Conservation (phyloP, 2,888 invertebrate species). For the Congeria kusceri region DNA sequence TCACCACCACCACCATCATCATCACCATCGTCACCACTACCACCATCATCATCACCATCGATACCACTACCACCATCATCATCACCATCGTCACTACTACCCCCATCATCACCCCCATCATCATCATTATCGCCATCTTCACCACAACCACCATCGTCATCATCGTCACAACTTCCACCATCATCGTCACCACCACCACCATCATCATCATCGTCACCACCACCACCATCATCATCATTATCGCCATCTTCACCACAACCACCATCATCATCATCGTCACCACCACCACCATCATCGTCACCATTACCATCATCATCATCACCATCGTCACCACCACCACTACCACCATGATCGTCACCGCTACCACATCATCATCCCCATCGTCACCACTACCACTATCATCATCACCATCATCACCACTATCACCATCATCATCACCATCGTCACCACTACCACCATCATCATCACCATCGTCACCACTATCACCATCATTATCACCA, state of each 20-base stretch:
- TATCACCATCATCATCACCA: conserved; percentile 4
- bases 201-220: conserved; percentile 4
- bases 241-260: not conserved
- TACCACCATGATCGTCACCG: not conserved
- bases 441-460: not conserved
- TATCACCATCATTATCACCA: conserved; percentile 1
- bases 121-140: not conserved
- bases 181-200: conserved; percentile 1
- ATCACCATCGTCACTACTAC: not conserved
- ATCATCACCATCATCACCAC: conserved; percentile 4
- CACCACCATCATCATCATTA: not conserved
- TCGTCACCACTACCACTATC: not conserved
- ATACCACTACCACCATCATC: not conserved
- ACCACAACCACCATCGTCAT: not conserved
- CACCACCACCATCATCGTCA: conserved; percentile 2
- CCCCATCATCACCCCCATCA: not conserved
- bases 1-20: not conserved
- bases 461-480: not conserved
- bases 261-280: conserved; percentile 2
- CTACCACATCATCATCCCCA: not conserved
- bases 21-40: too few species aligned
- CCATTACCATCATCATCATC: conserved; percentile 2
- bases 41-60: too few species aligned
- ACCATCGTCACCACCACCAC: not conserved
- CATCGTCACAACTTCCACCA: not conserved